Evolutionary conservation across 2,113 vertebrate species (phyloP), one percentile per base, ranked within the genome.

Genomic region (Zingel zingel): DNA sequence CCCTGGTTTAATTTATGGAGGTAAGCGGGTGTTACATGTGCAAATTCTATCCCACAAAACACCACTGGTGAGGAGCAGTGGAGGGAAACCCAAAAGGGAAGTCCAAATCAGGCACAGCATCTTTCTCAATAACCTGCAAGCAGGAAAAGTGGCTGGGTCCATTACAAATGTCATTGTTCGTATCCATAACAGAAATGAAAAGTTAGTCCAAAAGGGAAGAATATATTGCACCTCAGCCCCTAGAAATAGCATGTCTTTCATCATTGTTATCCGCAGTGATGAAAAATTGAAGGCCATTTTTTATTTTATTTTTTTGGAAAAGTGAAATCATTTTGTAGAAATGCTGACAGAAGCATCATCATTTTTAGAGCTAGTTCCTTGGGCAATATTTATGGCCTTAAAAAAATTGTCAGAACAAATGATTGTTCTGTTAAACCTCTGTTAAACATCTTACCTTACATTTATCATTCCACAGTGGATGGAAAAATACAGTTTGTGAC

Each of bases 1-100:
- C 63, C 81, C 82, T 43, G 58, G 78, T 90, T 87, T 94, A 90
- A 95, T 95, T 93, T 93, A 93, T 88, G 84, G 87, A 86, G 85
- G 81, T 85, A 84, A 87, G 79, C 48, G 6, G 59, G 74, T 77
- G 80, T 84, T 86, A 77, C 74, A 81, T 30, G 84, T 89, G 82
- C 82, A 90, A 68, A 85, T 87, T 91, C 83, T 80, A 69, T 80
- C 64, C 74, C 61, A 16, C 62, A 57, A 77, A 84, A 75, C 56
- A 33, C 73, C 45, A 36, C 51, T 25, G 54, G 74, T 64, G 72
- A 64, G 56, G 27, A 81, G 82, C 70, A 65, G 73, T 16, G 51
- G 61, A 76, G 81, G 75, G 84, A 73, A 83, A 76, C 79, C 56
- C 57, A 56, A 65, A 70, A 81, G 39, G 50, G 33, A 66, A 81